These are phyloP conservation scores for Ecliptopera silaceata DNA, from an alignment of 2,888 invertebrate species.

Conservation along the genomic window DNA sequence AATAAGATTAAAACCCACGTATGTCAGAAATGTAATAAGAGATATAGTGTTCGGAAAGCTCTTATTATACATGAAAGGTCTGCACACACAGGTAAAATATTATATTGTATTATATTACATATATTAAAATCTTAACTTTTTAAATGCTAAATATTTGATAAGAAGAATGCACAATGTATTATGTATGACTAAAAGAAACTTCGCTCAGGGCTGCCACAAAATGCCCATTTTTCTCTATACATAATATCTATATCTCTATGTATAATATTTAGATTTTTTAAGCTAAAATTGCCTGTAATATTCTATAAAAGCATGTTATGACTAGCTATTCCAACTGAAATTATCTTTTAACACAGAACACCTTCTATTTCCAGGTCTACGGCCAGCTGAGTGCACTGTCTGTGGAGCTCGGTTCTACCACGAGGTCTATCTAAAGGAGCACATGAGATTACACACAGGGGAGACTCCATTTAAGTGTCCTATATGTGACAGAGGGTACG, in stretches of 20 bases:
- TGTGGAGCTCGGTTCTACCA: constrained; percentile 72
- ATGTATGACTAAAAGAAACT: too few relatives aligned
- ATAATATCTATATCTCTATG: too few relatives aligned
- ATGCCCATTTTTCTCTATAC: too few relatives aligned
- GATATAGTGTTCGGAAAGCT: constrained; percentile 67
- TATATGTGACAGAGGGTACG: constrained; percentile 72
- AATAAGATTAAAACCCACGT: constrained; percentile 51
- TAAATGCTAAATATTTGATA: too few relatives aligned
- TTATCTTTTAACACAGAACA: not conserved
- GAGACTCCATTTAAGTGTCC: constrained; percentile 79
- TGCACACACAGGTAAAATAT: constrained; percentile 76
- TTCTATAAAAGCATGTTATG: not conserved
- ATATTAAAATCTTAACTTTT: too few relatives aligned
- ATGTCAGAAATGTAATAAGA: constrained; percentile 71
- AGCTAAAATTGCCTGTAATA: constrained; percentile 80
- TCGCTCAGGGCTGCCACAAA: too few relatives aligned
- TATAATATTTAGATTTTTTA: too few relatives aligned
- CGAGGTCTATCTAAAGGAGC: constrained; percentile 71
- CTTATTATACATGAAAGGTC: constrained; percentile 74
- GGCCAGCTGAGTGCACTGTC: constrained; percentile 69
- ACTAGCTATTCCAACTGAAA: too few relatives aligned
- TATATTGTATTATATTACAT: too few relatives aligned
- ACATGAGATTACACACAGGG: constrained; percentile 77
- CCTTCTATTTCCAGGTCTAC: constrained; percentile 52
- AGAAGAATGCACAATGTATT: too few relatives aligned